Evolutionary conservation across 2,113 vertebrate species (phyloP), one percentile per base, ranked within the genome.

Genomic region (Nestor notabilis): DNA sequence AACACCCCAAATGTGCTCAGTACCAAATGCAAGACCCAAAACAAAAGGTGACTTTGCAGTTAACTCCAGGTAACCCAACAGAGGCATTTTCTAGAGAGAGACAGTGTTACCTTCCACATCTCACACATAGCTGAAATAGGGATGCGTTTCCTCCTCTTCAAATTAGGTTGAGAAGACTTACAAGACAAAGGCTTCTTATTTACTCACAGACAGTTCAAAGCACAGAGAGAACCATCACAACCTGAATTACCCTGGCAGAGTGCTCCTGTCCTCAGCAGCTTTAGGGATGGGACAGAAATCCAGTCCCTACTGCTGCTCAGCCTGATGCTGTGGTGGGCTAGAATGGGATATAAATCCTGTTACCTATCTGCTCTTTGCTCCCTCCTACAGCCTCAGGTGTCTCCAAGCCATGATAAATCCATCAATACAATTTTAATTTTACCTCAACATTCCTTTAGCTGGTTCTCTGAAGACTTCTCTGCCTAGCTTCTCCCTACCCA

Each of bases 101-200:
- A 20, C 0, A 24, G 33, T 5, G 2, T 1, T 19, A 37, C 47
- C 28, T 78, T 50, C 37, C 28, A 16, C 15, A 52, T 21, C 24
- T 69, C 17, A 1, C 8, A 6, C 6, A 1, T 0, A 58, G n/a
- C 47, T 60, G 53, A 61, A 82, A 52, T 7, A 25, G 19, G 21
- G n/a, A 69, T 23, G 24, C 56, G 24, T 37, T 27, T 64, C 31
- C 35, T 53, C 29, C 15, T 44, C 39, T 55, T n/a, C 28, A 53
- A 58, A 63, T 85, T 25, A 39, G 7, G 9, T 2, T 31, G 33
- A 33, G 17, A 49, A 31, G 20, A 47, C n/a, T 56, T 76, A 21
- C 41, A 47, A 50, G 35, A 18, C 44, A 64, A 80, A 33, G 29
- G 13, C 10, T 68, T 46, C 72, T 35, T 33, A 25, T 17, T 55